phyloP scores from a whole-genome alignment of 2,113 vertebrate species.

The Alaudala cheleensis region DNA sequence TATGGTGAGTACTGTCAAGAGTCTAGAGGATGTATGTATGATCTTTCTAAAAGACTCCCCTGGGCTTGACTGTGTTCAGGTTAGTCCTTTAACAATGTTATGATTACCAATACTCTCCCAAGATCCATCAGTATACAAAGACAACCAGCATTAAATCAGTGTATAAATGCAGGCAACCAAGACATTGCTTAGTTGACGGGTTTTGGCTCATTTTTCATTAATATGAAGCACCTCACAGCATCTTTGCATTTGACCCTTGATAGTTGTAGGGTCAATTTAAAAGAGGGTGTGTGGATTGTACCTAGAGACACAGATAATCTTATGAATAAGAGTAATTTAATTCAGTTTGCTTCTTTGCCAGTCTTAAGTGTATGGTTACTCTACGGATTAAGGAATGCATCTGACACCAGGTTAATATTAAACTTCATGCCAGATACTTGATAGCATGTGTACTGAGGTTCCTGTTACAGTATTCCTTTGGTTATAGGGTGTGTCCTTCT shows the following conservation, averaged over 20 bases:
- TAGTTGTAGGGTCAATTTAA: background rate
- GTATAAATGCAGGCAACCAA: background rate
- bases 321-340: background rate
- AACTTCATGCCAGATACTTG: background rate
- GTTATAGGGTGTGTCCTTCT: background rate
- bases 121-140: background rate
- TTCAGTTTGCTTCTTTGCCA: background rate
- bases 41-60: background rate
- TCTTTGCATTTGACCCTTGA: background rate
- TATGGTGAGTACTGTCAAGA: background rate
- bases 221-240: background rate
- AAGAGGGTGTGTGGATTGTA: background rate
- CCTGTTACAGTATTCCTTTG: background rate
- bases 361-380: background rate
- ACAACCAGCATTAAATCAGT: background rate
- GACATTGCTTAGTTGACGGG: fast-evolving
- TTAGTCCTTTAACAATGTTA: background rate
- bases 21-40: background rate
- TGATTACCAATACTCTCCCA: background rate
- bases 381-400: background rate
- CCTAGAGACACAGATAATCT: background rate
- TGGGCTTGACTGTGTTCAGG: background rate
- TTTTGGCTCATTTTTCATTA: background rate
- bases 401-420: background rate
- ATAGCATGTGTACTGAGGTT: background rate